phyloP scores from a whole-genome alignment of 2,797 vertebrate genomes.

The Dicrostonyx torquatus region DNA sequence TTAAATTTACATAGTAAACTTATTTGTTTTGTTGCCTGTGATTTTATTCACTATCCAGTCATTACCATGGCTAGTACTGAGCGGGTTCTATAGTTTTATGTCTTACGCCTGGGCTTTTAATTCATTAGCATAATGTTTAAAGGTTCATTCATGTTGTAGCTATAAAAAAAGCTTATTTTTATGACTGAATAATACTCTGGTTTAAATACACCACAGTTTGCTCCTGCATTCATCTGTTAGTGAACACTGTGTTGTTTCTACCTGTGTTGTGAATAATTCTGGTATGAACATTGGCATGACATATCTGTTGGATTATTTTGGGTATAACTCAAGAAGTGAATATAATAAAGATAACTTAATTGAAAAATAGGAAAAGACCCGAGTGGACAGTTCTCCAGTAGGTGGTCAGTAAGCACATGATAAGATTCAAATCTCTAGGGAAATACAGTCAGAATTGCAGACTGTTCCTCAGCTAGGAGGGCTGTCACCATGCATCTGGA shows the following conservation, averaged over 20 bases:
- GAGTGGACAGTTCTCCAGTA: not conserved
- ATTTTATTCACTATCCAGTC: not conserved
- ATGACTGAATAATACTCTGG: not conserved
- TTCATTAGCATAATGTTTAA: slow-evolving; percentile 2
- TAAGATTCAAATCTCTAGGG: not conserved
- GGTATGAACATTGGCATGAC: not conserved
- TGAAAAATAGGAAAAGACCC: not conserved
- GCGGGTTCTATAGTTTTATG: not conserved
- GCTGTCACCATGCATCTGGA: not conserved
- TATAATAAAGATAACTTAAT: not conserved
- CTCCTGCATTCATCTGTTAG: not conserved
- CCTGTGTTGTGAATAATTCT: not conserved
- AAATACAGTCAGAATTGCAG: not conserved
- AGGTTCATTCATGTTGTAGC: not conserved
- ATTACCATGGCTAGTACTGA: not conserved
- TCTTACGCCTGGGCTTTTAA: not conserved
- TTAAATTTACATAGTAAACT: not conserved
- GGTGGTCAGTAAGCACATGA: not conserved
- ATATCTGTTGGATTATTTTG: not conserved
- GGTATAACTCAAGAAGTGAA: not conserved
- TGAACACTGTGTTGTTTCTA: not conserved
- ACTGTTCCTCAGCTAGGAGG: not conserved
- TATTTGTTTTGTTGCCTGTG: not conserved
- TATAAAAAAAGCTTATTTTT: slow-evolving; percentile 11
- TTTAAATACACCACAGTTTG: not conserved